Percentiles rank a stretch among this genome's conserved stretches.
Conservation (phyloP, 2,888 invertebrate genomes). For the Sphaeridia pumilis region DNA sequence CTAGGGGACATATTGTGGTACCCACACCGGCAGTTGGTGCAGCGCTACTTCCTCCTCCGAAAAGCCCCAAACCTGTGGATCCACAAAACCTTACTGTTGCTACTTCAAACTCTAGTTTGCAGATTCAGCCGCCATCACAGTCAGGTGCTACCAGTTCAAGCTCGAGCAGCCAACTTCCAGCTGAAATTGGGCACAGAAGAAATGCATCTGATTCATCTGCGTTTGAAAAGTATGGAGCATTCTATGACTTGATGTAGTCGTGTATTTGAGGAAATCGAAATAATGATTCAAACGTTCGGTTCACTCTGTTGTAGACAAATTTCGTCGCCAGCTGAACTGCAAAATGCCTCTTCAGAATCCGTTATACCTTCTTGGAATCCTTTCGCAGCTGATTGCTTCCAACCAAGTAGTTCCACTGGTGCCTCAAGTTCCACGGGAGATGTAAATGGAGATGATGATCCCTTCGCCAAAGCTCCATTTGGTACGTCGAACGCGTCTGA, state of each 20-base stretch:
- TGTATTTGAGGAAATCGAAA: too few relatives aligned
- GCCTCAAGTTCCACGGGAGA: conserved; percentile 35
- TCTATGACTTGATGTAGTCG: too few relatives aligned
- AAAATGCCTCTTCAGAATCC: conserved; percentile 57
- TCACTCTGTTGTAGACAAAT: neutral
- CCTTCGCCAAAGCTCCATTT: conserved; percentile 31
- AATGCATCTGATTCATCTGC: conserved; percentile 76
- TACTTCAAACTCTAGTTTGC: neutral
- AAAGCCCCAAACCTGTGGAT: conserved; percentile 25
- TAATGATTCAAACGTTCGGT: too few relatives aligned
- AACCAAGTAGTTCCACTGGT: conserved; percentile 38
- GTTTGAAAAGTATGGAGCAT: conserved; percentile 61
- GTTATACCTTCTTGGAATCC: conserved; percentile 29
- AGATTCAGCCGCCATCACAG: neutral
- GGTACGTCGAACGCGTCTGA: conserved; percentile 21
- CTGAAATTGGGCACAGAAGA: conserved; percentile 56
- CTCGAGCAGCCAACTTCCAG: neutral
- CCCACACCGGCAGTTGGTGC: conserved; percentile 23
- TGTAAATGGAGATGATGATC: conserved; percentile 20
- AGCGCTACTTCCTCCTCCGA: conserved; percentile 24
- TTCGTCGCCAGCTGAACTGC: conserved; percentile 39
- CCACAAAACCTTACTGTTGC: conserved; percentile 8
- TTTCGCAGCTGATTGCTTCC: conserved; percentile 25
- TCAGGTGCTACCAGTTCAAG: too few relatives aligned
- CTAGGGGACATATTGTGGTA: conserved; percentile 49